Evolutionary conservation across 2,888 invertebrate species (phyloP), one percentile per base, ranked within the genome.

Genomic region (Ptychoptera contaminata): DNA sequence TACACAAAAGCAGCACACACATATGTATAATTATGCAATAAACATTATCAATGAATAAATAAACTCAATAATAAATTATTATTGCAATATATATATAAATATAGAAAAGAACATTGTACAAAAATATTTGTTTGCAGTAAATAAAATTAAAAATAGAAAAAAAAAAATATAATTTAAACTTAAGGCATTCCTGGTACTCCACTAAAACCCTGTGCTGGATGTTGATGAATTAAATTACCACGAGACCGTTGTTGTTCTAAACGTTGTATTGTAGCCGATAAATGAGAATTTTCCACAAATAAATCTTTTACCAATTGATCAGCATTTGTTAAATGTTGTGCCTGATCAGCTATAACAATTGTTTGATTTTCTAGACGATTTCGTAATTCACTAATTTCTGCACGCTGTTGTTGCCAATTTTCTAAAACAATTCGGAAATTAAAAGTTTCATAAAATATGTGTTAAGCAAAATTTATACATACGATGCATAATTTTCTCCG

Each of bases 201-300:
- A 42, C 53, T 54, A 45, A 58, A 47, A 39, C 55, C 49, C 38
- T 58, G 63, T 32, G 37, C 37, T 34, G 38, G 42, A 49, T 65
- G 65, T 44, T 63, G 64, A 45, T 64, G 62, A 31, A 66, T 54
- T 5, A 65, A 51, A 48, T 58, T 63, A 12, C 59, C 58, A 14
- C 65, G 59, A 29, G 58, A 55, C 41, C 62, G 51, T 49, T 66
- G 65, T 45, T 66, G 65, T 45, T 66, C 66, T 40, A 66, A 50
- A 29, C 62, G 55, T 53, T 66, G 66, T 37, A 66, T 61, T 6
- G 73, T 76, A 15, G 77, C 77, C 47, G 76, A 70, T 47, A 88
- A 70, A 61, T 82, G 80, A 44, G 86, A 79, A 68, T 88, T 88
- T 66, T 88, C 87, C 42, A 86, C 75, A 65, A 81, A 88, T 48